A percentile compares a stretch with the other conserved stretches of the same genome.
phyloP scores from a whole-genome alignment of 2,888 invertebrate genomes.

The Hirtodrosophila duncani region DNA sequence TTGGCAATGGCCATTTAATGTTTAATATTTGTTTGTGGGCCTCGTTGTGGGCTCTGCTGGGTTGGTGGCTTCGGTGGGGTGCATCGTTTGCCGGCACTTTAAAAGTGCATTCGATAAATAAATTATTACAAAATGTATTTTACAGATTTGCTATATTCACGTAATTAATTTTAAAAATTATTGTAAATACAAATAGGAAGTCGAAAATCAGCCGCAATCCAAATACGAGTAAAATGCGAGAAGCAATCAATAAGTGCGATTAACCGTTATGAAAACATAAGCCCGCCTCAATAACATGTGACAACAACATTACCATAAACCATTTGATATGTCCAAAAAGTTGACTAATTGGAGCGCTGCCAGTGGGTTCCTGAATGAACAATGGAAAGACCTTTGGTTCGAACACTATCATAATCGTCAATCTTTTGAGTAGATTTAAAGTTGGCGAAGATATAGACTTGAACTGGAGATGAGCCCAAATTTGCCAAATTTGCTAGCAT shows the following conservation, averaged over 20 bases:
- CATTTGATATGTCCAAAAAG: too few species aligned
- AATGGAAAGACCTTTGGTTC: too few species aligned
- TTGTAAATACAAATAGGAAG: slow-evolving; percentile 68
- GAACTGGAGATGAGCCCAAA: too few species aligned
- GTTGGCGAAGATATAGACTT: too few species aligned
- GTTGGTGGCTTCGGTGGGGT: slow-evolving; percentile 10
- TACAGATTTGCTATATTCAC: slow-evolving; percentile 74
- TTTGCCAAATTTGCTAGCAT: too few species aligned
- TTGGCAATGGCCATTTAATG: slow-evolving; percentile 68
- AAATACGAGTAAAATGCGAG: slow-evolving; percentile 15
- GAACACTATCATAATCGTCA: too few species aligned
- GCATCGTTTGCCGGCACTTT: slow-evolving; percentile 46
- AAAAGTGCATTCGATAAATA: slow-evolving; percentile 73
- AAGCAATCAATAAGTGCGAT: slow-evolving; percentile 51
- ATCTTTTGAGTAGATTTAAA: too few species aligned
- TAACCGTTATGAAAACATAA: slow-evolving; percentile 65
- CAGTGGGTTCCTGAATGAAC: too few species aligned
- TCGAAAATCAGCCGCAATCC: slow-evolving; percentile 30
- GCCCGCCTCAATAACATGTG: slow-evolving; percentile 68
- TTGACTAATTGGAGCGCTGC: too few species aligned
- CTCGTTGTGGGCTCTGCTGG: slow-evolving; percentile 12
- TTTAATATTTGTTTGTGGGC: slow-evolving; percentile 49
- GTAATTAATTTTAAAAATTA: slow-evolving; percentile 77
- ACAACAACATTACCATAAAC: slow-evolving; percentile 60
- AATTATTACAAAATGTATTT: slow-evolving; percentile 77